These are phyloP conservation scores for Cydia fagiglandana DNA, from an alignment of 1,140 invertebrate species.

Conservation along the genomic window DNA sequence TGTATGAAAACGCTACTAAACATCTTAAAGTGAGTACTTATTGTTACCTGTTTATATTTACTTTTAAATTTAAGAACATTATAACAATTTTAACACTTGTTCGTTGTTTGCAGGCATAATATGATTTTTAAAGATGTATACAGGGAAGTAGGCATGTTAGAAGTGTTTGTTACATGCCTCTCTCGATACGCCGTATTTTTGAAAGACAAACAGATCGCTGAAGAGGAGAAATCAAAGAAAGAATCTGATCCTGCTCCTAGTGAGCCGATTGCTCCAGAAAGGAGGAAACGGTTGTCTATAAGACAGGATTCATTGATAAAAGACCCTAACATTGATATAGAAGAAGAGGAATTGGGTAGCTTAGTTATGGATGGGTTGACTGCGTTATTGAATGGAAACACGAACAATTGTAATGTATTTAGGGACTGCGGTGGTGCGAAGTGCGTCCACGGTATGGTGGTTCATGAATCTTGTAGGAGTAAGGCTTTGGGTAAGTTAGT, in stretches of 20 bases:
- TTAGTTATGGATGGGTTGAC: constrained; percentile 94
- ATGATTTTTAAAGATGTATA: constrained; percentile 98
- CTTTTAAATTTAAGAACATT: background rate
- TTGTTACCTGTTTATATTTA: constrained; percentile 32
- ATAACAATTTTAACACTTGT: constrained; percentile 28
- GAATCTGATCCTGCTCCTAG: constrained; percentile 46
- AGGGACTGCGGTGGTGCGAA: constrained; percentile 95
- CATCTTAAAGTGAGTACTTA: constrained; percentile 85
- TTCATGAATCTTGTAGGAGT: constrained; percentile 89
- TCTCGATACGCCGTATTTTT: constrained; percentile 90
- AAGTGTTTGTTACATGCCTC: constrained; percentile 97
- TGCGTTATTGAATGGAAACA: constrained; percentile 88
- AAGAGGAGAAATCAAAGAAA: constrained; percentile 61
- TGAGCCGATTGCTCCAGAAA: constrained; percentile 63
- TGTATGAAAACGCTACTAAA: constrained; percentile 94
- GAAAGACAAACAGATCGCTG: constrained; percentile 83
- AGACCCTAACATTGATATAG: constrained; percentile 71
- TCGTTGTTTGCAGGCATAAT: constrained; percentile 85
- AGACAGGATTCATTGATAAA: constrained; percentile 78
- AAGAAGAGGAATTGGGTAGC: constrained; percentile 89
- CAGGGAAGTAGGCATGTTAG: constrained; percentile 97
- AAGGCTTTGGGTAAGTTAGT: constrained; percentile 84
- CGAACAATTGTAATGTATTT: constrained; percentile 94
- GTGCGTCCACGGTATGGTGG: constrained; percentile 94
- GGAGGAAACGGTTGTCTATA: constrained; percentile 60